phyloP scores from a whole-genome alignment of 2,113 vertebrate species.

The Scatophagus argus region DNA sequence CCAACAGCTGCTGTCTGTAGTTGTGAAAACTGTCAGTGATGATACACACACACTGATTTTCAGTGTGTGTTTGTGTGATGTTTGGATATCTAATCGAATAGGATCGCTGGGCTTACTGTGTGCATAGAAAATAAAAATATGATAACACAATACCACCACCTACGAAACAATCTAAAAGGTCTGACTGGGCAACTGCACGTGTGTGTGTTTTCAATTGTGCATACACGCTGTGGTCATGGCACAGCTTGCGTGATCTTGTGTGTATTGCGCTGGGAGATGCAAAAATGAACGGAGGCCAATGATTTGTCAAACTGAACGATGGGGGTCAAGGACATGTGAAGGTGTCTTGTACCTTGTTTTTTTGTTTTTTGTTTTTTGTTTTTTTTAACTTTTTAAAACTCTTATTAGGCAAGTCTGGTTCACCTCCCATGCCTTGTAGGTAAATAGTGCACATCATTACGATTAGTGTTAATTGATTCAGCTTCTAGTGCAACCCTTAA shows the following conservation, averaged over 20 bases:
- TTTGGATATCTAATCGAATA: constrained; percentile 46
- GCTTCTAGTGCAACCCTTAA: constrained; percentile 82
- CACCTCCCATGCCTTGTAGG: constrained; percentile 66
- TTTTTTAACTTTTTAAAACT: constrained; percentile 65
- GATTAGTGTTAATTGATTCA: constrained; percentile 83
- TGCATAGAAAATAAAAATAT: constrained; percentile 36
- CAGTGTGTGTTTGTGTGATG: constrained; percentile 24
- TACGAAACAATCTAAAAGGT: constrained; percentile 52
- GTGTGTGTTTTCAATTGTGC: constrained; percentile 28
- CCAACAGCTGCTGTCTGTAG: constrained; percentile 65
- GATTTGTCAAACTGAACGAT: constrained; percentile 56
- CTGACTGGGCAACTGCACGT: constrained; percentile 42
- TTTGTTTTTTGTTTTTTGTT: constrained; percentile 51
- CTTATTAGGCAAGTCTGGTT: constrained; percentile 69
- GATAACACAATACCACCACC: constrained; percentile 60
- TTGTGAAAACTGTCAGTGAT: constrained; percentile 30
- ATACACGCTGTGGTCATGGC: constrained; percentile 57
- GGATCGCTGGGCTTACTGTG: constrained; percentile 48
- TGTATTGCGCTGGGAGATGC: constrained; percentile 28
- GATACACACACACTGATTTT: constrained; percentile 27
- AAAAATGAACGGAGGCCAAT: constrained; percentile 58
- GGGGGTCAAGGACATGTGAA: constrained; percentile 40
- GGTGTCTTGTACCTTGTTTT: constrained; percentile 55
- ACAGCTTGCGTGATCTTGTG: constrained; percentile 38
- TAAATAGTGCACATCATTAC: constrained; percentile 82